Conservation (phyloP, 2,113 vertebrate genomes). For the Suncus etruscus region DNA sequence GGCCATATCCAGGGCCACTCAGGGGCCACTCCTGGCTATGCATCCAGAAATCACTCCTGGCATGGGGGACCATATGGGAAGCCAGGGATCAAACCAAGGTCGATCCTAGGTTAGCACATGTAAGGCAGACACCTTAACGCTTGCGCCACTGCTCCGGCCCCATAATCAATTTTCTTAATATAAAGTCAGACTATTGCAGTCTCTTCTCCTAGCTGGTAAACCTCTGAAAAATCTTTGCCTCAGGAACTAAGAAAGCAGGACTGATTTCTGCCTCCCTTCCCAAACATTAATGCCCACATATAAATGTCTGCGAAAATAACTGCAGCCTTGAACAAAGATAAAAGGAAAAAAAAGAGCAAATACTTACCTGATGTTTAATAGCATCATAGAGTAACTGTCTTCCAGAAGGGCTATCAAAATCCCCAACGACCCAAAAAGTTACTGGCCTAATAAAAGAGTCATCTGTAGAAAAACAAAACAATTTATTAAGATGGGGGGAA, state of each 20-base stretch:
- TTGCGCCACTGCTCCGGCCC: too few relatives aligned
- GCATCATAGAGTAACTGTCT: slow-evolving; percentile 96
- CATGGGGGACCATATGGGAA: too few relatives aligned
- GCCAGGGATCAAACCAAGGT: too few relatives aligned
- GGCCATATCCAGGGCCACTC: too few relatives aligned
- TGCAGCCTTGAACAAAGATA: background rate
- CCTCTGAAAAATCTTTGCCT: background rate
- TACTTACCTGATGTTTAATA: slow-evolving; percentile 95
- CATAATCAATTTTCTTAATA: background rate
- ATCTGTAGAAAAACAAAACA: slow-evolving; percentile 87
- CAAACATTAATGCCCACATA: background rate
- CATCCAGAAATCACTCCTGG: too few relatives aligned
- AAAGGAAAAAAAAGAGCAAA: background rate
- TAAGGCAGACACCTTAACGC: too few relatives aligned
- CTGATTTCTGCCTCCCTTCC: background rate
- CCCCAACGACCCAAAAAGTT: slow-evolving; percentile 98
- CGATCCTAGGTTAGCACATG: too few relatives aligned
- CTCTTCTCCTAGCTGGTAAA: background rate
- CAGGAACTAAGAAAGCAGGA: background rate
- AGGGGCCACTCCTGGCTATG: too few relatives aligned
- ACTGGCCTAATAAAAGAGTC: slow-evolving; percentile 96
- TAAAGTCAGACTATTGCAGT: background rate
- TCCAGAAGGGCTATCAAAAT: slow-evolving; percentile 95
- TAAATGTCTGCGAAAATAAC: background rate
- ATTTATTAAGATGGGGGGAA: slow-evolving; percentile 35